Conservation (phyloP, 2,113 vertebrate species). For the Mastomys coucha region DNA sequence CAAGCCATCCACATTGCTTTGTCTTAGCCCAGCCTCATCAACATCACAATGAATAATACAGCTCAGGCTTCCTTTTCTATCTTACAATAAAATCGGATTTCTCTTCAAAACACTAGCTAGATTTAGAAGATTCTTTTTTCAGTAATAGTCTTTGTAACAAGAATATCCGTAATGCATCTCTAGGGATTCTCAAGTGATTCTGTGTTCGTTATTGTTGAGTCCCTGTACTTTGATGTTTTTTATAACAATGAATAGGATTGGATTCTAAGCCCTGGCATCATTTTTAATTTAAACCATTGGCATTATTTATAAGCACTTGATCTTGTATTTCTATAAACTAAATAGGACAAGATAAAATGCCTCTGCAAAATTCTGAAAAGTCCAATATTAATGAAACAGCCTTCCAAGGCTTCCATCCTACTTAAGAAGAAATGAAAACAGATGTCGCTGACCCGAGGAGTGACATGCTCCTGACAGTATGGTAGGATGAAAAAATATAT, state of each 20-base stretch:
- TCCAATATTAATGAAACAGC: constrained; percentile 7
- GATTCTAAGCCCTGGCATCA: constrained; percentile 17
- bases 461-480: not conserved
- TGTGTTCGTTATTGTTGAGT: constrained; percentile 5
- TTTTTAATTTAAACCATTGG: constrained; percentile 46
- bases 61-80: constrained; percentile 28
- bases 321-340: constrained; percentile 50
- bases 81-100: constrained; percentile 29
- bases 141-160: constrained; percentile 14
- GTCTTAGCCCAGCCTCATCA: not conserved
- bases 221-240: constrained; percentile 36
- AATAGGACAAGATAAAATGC: constrained; percentile 27
- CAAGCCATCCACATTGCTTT: constrained; percentile 11
- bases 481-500: not conserved
- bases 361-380: constrained; percentile 24
- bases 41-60: constrained; percentile 50
- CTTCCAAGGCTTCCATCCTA: not conserved
- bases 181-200: constrained; percentile 19
- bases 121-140: constrained; percentile 13
- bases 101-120: not conserved
- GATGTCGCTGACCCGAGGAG: not conserved
- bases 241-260: not conserved
- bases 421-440: constrained; percentile 53
- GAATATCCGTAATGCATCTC: not conserved
- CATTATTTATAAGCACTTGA: constrained; percentile 35